Conservation (phyloP, 2,888 invertebrate genomes). For the Seira ritae region DNA sequence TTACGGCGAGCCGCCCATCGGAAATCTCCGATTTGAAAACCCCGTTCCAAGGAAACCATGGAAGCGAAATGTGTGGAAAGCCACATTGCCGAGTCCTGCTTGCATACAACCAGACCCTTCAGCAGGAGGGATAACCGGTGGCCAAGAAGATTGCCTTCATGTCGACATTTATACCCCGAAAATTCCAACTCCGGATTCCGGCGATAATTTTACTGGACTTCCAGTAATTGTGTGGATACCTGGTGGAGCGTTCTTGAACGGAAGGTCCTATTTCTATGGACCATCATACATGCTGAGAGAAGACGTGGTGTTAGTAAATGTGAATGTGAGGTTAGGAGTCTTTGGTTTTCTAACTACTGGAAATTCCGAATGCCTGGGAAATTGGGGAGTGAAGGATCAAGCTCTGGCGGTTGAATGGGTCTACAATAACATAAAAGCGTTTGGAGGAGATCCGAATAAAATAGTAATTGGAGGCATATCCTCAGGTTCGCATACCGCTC, state of each 20-base stretch:
- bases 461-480: slow-evolving; percentile 36
- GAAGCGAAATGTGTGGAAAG: slow-evolving; percentile 28
- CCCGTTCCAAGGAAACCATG: slow-evolving; percentile 28
- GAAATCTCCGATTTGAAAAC: too few species aligned
- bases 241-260: slow-evolving; percentile 33
- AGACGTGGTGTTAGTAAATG: slow-evolving; percentile 31
- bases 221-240: slow-evolving; percentile 40
- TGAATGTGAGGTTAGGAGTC: slow-evolving; percentile 35
- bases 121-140: slow-evolving; percentile 14
- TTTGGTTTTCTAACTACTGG: slow-evolving; percentile 37
- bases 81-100: slow-evolving; percentile 29
- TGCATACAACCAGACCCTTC: slow-evolving; percentile 26
- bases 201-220: background rate
- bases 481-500: slow-evolving; percentile 29
- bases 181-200: background rate
- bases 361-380: slow-evolving; percentile 40
- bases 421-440: slow-evolving; percentile 24
- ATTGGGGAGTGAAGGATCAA: slow-evolving; percentile 35
- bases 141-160: slow-evolving; percentile 38
- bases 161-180: slow-evolving; percentile 39
- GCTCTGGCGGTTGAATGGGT: slow-evolving; percentile 36
- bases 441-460: slow-evolving; percentile 36
- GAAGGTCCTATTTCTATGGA: slow-evolving; percentile 26
- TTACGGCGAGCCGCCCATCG: slow-evolving; percentile 31
- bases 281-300: slow-evolving; percentile 30